A percentile compares a stretch with the other conserved stretches of the same genome.
phyloP scores from a whole-genome alignment of 2,797 vertebrate species.

The Platyrinchus mystaceus region DNA sequence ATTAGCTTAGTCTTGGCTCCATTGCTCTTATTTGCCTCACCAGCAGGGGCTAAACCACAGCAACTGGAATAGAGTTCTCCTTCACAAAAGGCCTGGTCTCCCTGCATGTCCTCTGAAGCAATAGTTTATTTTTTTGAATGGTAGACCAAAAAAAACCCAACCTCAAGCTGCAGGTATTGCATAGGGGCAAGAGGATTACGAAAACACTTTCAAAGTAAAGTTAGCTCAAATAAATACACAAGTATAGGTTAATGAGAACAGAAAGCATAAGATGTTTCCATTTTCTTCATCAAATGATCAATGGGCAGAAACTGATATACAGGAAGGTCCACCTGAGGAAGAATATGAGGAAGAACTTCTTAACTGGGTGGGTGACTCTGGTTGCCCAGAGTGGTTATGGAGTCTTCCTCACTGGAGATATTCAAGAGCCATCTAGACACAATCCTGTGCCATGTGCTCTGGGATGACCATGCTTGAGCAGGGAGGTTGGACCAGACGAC shows the following conservation, averaged over 20 bases:
- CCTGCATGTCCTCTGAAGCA: not conserved
- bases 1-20: not conserved
- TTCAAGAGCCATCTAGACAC: no score
- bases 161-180: not conserved
- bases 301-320: not conserved
- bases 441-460: fast-evolving
- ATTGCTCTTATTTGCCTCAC: not conserved
- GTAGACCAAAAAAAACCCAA: not conserved
- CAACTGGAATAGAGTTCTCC: not conserved
- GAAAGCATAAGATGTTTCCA: not conserved
- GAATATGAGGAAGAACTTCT: not conserved
- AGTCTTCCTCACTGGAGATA: not conserved
- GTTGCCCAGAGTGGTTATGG: not conserved
- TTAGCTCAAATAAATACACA: not conserved
- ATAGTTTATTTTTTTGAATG: not conserved
- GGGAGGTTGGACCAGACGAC: not conserved
- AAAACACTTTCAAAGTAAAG: not conserved
- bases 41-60: not conserved
- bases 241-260: not conserved
- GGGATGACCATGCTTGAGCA: not conserved
- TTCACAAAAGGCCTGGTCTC: not conserved
- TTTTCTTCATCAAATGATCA: not conserved
- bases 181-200: not conserved
- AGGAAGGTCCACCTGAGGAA: not conserved
- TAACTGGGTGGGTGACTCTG: fast-evolving